Percentiles rank a stretch among this genome's conserved stretches.
Conservation (phyloP, 2,113 vertebrate species). For the Thunnus thynnus region DNA sequence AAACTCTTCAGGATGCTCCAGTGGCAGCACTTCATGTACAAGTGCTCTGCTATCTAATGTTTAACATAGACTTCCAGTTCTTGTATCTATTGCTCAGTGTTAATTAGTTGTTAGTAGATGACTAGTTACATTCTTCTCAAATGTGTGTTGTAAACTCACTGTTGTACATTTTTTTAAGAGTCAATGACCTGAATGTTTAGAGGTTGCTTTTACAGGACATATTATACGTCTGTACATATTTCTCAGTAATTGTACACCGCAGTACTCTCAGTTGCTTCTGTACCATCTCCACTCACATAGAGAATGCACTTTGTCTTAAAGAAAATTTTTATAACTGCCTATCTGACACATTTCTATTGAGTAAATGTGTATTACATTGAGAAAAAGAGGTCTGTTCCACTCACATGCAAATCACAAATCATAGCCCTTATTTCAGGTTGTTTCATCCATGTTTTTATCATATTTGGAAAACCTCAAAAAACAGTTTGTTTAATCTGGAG, state of each 20-base stretch:
- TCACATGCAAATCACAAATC: constrained; percentile 1
- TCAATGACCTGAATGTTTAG: constrained; percentile 9
- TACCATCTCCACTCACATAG: not conserved
- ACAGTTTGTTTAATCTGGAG: not conserved
- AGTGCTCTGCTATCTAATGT: constrained; percentile 4
- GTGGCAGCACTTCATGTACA: too few species aligned
- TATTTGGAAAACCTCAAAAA: not conserved
- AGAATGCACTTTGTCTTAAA: constrained; percentile 8
- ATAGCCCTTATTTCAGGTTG: not conserved
- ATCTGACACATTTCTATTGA: constrained; percentile 13
- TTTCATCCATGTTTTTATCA: constrained; percentile 4
- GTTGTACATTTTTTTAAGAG: not conserved
- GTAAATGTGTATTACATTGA: constrained; percentile 7
- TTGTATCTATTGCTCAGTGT: not conserved
- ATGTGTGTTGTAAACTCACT: constrained; percentile 13
- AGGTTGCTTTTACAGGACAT: not conserved
- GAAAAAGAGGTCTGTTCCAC: constrained; percentile 2
- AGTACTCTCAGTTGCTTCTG: not conserved
- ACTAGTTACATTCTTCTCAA: constrained; percentile 20
- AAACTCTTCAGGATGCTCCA: not conserved
- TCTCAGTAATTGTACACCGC: not conserved
- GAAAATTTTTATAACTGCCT: constrained; percentile 4
- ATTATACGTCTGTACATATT: not conserved
- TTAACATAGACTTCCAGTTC: constrained; percentile 2
- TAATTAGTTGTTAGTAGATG: constrained; percentile 4